These are phyloP conservation scores for Caenorhabditis auriculariae DNA, from an alignment of 2,888 invertebrate genomes.

Conservation along the genomic window DNA sequence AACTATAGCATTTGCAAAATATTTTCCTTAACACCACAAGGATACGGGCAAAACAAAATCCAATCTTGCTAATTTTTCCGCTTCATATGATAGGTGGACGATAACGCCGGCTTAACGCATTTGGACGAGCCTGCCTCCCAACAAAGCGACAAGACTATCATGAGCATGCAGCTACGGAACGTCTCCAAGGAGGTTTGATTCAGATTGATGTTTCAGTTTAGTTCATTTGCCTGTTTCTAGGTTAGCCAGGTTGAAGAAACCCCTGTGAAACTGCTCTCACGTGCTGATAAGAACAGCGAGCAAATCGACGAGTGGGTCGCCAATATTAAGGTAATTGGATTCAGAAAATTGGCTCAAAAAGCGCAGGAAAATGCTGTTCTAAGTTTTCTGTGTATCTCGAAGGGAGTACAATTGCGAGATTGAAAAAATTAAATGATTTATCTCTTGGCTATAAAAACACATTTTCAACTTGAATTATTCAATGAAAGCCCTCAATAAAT, in stretches of 20 bases:
- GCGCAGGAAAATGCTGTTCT: too few relatives aligned
- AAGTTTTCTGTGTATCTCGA: too few relatives aligned
- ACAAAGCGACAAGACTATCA: conserved; percentile 91
- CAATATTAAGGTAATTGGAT: conserved; percentile 45
- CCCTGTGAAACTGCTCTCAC: conserved; percentile 77
- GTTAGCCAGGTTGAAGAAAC: conserved; percentile 30
- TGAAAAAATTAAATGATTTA: conserved; percentile 70
- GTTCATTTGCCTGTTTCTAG: conserved; percentile 1
- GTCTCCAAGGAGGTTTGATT: conserved; percentile 69
- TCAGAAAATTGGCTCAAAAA: too few relatives aligned
- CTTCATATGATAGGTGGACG: conserved; percentile 61
- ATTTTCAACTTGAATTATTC: conserved; percentile 74
- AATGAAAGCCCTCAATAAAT: background rate
- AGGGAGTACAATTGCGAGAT: background rate
- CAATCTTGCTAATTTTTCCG: conserved; percentile 8
- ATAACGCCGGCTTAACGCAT: conserved; percentile 53
- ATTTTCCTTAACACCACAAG: conserved; percentile 4
- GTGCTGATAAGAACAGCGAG: conserved; percentile 77
- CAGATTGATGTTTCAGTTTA: background rate
- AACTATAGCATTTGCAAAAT: too few relatives aligned
- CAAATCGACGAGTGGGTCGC: conserved; percentile 91
- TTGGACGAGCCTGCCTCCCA: conserved; percentile 88
- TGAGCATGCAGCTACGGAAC: conserved; percentile 84
- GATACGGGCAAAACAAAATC: conserved; percentile 11
- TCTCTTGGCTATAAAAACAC: background rate